Conservation (phyloP, 1,140 invertebrate genomes). For the Maniola jurtina region DNA sequence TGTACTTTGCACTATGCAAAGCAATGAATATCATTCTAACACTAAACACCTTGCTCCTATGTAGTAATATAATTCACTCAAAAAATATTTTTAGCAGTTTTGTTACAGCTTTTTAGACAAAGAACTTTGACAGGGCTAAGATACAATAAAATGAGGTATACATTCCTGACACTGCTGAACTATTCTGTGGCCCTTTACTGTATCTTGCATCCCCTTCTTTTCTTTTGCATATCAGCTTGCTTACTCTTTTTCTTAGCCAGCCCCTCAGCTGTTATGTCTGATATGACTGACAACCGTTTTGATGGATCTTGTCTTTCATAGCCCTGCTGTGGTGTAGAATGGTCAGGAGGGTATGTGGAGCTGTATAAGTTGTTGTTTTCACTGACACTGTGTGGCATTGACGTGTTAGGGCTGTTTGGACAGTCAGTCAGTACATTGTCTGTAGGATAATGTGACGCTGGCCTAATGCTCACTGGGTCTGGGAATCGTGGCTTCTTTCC, state of each 20-base stretch:
- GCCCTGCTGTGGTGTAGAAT: constrained; percentile 31
- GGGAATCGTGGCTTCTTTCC: constrained; percentile 72
- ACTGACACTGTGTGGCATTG: constrained; percentile 59
- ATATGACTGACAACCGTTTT: constrained; percentile 68
- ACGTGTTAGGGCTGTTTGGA: constrained; percentile 32
- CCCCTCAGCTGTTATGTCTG: constrained; percentile 70
- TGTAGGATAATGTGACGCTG: constrained; percentile 68
- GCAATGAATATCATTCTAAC: too few species aligned
- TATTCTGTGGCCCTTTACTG: constrained; percentile 35
- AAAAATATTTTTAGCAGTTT: too few species aligned
- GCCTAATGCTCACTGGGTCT: constrained; percentile 67
- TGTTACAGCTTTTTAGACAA: too few species aligned
- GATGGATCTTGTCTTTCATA: constrained; percentile 49
- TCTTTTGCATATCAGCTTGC: constrained; percentile 62
- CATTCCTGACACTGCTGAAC: neutral
- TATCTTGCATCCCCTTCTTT: constrained; percentile 69
- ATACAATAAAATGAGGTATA: too few species aligned
- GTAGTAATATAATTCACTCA: too few species aligned
- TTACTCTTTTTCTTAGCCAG: constrained; percentile 67
- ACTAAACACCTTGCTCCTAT: too few species aligned
- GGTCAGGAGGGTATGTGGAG: constrained; percentile 53
- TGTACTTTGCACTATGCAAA: too few species aligned
- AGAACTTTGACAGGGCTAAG: too few species aligned
- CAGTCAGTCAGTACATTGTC: constrained; percentile 47
- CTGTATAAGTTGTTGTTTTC: constrained; percentile 68